Evolutionary conservation across 1,140 invertebrate genomes (phyloP).

Genomic region (Leptinotarsa undecemlineata): DNA sequence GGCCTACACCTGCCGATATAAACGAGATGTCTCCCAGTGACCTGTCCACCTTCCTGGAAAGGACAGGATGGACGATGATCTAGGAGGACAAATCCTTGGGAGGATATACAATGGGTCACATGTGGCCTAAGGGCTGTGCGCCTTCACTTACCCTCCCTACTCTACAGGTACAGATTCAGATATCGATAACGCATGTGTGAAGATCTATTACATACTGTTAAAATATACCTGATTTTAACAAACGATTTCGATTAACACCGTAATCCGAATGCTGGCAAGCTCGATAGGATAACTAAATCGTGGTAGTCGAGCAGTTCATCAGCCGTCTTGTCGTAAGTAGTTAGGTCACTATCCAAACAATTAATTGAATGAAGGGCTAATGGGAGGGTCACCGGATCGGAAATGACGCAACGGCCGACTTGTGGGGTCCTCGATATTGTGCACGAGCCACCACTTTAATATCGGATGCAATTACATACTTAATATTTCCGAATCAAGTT

Average conservation of each 20-base stretch:
- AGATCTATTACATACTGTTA: too few relatives aligned
- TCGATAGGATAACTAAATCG: slow-evolving; percentile 15
- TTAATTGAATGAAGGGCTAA: slow-evolving; percentile 30
- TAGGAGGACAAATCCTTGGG: too few relatives aligned
- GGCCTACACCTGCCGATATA: too few relatives aligned
- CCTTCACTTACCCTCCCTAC: too few relatives aligned
- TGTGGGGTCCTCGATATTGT: slow-evolving; percentile 30
- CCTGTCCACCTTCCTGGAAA: too few relatives aligned
- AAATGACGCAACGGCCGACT: slow-evolving; percentile 35
- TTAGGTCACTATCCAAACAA: slow-evolving; percentile 32
- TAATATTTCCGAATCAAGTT: slow-evolving; percentile 1
- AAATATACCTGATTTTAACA: too few relatives aligned
- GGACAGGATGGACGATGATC: too few relatives aligned
- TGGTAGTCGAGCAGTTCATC: slow-evolving; percentile 21
- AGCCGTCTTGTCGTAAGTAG: slow-evolving; percentile 22
- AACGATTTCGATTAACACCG: not conserved
- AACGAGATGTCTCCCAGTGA: too few relatives aligned
- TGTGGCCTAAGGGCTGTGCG: too few relatives aligned
- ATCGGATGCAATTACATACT: slow-evolving; percentile 22
- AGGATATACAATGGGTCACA: too few relatives aligned
- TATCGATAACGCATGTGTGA: too few relatives aligned
- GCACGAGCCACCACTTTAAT: slow-evolving; percentile 34
- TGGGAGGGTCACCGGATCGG: slow-evolving; percentile 30
- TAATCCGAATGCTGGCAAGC: not conserved
- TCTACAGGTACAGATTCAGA: too few relatives aligned